These are phyloP conservation scores for Linnaemya vulpina DNA, from an alignment of 2,888 invertebrate species.

Conservation along the genomic window DNA sequence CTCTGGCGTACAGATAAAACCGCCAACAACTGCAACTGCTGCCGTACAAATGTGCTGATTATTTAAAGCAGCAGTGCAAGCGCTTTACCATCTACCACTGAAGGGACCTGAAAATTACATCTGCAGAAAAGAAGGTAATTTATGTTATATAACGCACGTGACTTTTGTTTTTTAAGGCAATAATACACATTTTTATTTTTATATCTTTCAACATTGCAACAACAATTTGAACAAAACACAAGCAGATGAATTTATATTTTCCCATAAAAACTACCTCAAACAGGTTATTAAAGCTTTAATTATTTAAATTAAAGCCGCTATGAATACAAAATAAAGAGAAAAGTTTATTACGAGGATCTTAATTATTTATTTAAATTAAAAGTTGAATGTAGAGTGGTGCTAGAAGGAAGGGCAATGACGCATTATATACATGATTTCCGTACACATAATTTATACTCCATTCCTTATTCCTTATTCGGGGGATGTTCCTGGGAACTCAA, in stretches of 20 bases:
- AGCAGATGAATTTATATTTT: slow-evolving; percentile 31
- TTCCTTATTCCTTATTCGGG: background rate
- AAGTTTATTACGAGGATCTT: slow-evolving; percentile 44
- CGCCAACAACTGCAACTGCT: background rate
- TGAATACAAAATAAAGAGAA: slow-evolving; percentile 53
- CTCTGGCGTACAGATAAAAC: slow-evolving; percentile 7
- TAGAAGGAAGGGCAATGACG: background rate
- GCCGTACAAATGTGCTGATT: slow-evolving; percentile 22
- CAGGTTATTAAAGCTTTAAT: slow-evolving; percentile 64
- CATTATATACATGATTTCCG: background rate
- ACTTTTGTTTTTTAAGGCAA: slow-evolving; percentile 52
- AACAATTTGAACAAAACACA: slow-evolving; percentile 22
- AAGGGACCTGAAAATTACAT: slow-evolving; percentile 5
- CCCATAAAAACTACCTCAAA: slow-evolving; percentile 41
- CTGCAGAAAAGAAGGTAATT: slow-evolving; percentile 21
- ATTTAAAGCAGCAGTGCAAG: slow-evolving; percentile 29
- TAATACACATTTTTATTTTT: slow-evolving; percentile 5
- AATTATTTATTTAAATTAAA: slow-evolving; percentile 50
- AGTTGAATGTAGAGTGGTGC: background rate
- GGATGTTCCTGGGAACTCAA: too few relatives aligned
- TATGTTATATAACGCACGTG: slow-evolving; percentile 63
- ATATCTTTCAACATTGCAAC: slow-evolving; percentile 5
- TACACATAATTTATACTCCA: background rate
- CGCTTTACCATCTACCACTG: slow-evolving; percentile 10
- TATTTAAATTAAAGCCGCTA: slow-evolving; percentile 61